Evolutionary conservation across 2,888 invertebrate genomes (phyloP).

Genomic region (Eupeodes latifasciatus): DNA sequence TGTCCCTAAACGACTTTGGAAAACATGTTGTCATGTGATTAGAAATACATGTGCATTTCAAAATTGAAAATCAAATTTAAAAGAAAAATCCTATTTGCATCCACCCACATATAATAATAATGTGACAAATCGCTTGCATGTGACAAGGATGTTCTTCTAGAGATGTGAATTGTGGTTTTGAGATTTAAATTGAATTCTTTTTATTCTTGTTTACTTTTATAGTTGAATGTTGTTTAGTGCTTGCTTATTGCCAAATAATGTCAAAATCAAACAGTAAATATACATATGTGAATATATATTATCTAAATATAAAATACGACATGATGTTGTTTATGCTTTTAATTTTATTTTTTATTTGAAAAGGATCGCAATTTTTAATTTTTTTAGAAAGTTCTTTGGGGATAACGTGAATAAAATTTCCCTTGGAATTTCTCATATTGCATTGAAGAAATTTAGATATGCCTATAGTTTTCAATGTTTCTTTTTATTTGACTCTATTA

Average conservation of each 20-base stretch:
- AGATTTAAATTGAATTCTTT: constrained; percentile 30
- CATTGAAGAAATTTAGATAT: no score
- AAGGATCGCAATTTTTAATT: background rate
- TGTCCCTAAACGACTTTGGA: no score
- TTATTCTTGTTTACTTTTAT: background rate
- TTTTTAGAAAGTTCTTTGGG: background rate
- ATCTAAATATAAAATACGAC: no score
- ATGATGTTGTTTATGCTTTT: background rate
- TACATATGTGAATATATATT: background rate
- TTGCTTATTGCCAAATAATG: background rate
- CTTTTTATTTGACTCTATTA: no score
- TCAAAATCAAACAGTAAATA: background rate
- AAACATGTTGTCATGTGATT: no score
- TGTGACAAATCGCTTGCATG: constrained; percentile 46
- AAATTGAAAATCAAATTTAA: no score
- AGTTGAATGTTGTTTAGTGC: background rate
- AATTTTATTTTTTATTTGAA: background rate
- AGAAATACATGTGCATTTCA: no score
- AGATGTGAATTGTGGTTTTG: background rate
- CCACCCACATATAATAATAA: background rate
- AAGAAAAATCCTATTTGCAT: background rate
- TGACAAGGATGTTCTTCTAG: constrained; percentile 30
- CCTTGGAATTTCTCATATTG: no score
- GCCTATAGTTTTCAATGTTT: no score
- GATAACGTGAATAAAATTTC: no score